Evolutionary conservation across 2,113 vertebrate species (phyloP).

Genomic region (Psilopsiagon aurifrons): DNA sequence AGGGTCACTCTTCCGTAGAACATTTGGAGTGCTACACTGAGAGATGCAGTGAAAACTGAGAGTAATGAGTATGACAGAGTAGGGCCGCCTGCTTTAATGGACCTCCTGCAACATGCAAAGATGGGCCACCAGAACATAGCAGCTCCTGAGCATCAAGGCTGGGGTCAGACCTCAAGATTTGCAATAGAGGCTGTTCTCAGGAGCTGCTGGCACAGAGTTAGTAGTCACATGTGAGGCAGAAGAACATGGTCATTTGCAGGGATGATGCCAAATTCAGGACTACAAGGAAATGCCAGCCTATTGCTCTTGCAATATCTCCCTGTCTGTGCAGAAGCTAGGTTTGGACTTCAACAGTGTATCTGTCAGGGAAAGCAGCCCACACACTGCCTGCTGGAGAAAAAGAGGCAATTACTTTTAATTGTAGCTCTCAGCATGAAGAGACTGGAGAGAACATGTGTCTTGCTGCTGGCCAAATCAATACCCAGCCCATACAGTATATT

Average conservation of each 20-base stretch:
- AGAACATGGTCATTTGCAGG: not conserved
- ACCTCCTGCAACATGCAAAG: not conserved
- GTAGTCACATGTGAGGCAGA: not conserved
- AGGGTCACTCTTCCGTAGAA: not conserved
- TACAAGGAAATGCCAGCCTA: not conserved
- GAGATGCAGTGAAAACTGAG: not conserved
- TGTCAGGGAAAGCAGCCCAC: slow-evolving; percentile 26
- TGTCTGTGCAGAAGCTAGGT: not conserved
- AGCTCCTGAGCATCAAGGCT: not conserved
- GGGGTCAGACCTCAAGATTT: not conserved
- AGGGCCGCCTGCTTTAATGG: not conserved
- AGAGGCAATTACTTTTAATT: slow-evolving; percentile 41
- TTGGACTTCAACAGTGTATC: not conserved
- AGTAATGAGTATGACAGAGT: not conserved
- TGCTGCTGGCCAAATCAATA: not conserved
- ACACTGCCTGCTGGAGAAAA: not conserved
- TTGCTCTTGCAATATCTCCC: not conserved
- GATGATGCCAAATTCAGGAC: not conserved
- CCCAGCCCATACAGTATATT: not conserved
- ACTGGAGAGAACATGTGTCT: not conserved
- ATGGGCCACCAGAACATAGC: not conserved
- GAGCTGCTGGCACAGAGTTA: not conserved
- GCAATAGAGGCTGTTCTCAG: not conserved
- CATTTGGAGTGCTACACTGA: not conserved
- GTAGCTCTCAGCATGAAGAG: not conserved